A percentile compares a stretch with the other conserved stretches of the same genome.
Conservation (phyloP, 2,797 vertebrate species). For the Mallotus villosus region DNA sequence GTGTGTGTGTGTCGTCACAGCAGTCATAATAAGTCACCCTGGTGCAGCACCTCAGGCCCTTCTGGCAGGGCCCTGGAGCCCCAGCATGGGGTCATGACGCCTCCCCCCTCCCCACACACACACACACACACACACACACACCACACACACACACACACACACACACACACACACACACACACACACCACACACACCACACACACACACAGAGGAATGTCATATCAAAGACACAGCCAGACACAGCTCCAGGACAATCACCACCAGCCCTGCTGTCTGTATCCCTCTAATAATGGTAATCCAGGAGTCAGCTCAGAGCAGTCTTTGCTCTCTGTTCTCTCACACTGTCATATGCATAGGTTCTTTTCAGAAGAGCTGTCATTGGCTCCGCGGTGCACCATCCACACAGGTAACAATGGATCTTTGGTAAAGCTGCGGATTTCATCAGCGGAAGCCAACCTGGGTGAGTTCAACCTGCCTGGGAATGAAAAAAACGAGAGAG, state of each 20-base stretch:
- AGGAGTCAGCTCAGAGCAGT: no score
- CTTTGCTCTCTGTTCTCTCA: no score
- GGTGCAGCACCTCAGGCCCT: slow-evolving; percentile 64
- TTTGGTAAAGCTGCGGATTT: no score
- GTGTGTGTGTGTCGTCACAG: slow-evolving; percentile 48
- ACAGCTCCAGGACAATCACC: slow-evolving; percentile 19
- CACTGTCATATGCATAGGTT: no score
- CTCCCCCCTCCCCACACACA: slow-evolving; percentile 49
- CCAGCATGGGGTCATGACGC: slow-evolving; percentile 66
- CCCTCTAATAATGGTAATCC: no score
- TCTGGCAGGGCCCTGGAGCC: slow-evolving; percentile 57
- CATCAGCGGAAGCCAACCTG: no score
- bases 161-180: slow-evolving; percentile 44
- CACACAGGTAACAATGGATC: no score
- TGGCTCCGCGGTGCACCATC: no score
- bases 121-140: slow-evolving; percentile 8
- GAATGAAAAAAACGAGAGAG: no score
- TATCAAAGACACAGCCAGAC: slow-evolving; percentile 67
- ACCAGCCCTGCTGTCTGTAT: not conserved
- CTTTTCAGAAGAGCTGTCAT: no score
- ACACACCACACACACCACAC: slow-evolving; percentile 16
- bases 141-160: slow-evolving; percentile 4
- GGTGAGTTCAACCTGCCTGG: no score
- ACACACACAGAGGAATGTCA: slow-evolving; percentile 64
- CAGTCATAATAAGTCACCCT: slow-evolving; percentile 68